Conservation (phyloP, 1,140 invertebrate genomes). For the Aphis gossypii region DNA sequence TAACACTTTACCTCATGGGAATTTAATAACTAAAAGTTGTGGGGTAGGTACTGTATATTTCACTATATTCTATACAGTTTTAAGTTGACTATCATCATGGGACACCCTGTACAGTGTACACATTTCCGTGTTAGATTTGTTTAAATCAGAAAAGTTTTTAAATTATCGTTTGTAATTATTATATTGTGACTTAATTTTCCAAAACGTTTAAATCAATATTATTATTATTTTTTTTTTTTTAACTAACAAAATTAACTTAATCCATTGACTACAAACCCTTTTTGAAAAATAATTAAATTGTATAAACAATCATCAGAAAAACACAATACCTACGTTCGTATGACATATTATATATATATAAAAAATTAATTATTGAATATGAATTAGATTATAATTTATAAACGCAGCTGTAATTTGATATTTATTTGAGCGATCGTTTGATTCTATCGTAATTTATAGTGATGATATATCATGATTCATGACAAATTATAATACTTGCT, state of each 20-base stretch:
- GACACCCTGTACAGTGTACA: neutral
- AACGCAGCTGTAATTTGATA: neutral
- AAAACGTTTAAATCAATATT: neutral
- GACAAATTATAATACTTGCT: neutral
- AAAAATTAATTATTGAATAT: neutral
- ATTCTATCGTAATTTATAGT: neutral
- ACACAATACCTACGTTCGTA: neutral
- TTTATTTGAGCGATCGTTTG: neutral
- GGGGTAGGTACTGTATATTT: neutral
- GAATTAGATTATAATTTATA: neutral
- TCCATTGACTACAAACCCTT: neutral
- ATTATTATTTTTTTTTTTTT: neutral
- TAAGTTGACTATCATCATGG: neutral
- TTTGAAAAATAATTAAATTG: neutral
- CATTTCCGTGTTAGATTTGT: neutral
- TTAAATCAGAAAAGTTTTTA: slow-evolving; percentile 10
- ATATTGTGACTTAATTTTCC: neutral
- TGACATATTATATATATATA: neutral
- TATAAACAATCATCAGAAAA: neutral
- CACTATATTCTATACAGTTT: neutral
- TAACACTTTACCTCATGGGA: neutral
- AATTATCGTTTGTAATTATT: neutral
- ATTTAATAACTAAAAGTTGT: neutral
- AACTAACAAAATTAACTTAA: neutral
- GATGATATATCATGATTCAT: neutral